These are phyloP conservation scores for Ellobius talpinus DNA, from an alignment of 2,113 vertebrate species.

Conservation along the genomic window DNA sequence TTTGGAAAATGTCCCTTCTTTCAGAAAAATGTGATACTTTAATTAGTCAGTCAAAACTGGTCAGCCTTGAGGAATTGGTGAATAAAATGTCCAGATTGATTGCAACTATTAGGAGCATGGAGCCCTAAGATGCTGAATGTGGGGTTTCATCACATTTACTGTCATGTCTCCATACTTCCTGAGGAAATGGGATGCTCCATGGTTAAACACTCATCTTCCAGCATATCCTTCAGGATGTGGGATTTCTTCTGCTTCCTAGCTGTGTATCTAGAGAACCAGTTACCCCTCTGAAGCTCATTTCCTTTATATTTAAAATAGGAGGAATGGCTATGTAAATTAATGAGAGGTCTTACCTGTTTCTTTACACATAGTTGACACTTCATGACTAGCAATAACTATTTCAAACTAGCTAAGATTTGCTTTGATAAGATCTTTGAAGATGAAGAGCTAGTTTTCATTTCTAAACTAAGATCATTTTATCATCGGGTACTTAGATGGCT, in stretches of 20 bases:
- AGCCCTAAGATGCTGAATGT: neutral
- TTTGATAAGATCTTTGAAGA: neutral
- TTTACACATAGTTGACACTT: neutral
- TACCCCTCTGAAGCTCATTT: neutral
- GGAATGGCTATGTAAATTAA: neutral
- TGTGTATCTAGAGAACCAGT: neutral
- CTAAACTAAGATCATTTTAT: conserved; percentile 35
- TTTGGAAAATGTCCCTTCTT: neutral
- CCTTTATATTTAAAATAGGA: neutral
- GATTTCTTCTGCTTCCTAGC: neutral
- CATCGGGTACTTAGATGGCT: neutral
- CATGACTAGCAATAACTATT: conserved; percentile 22
- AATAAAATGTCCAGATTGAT: neutral
- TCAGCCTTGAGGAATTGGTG: neutral
- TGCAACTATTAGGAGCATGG: neutral
- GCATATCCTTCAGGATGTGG: neutral
- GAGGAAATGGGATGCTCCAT: neutral
- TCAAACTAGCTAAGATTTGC: neutral
- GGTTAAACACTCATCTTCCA: neutral
- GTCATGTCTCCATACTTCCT: neutral
- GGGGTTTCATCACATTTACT: neutral
- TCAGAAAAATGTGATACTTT: neutral
- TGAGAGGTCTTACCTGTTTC: neutral
- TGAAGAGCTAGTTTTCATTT: neutral
- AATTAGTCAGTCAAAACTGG: neutral